Evolutionary conservation across 2,888 invertebrate species (phyloP).

Genomic region (Lottia gigantea): DNA sequence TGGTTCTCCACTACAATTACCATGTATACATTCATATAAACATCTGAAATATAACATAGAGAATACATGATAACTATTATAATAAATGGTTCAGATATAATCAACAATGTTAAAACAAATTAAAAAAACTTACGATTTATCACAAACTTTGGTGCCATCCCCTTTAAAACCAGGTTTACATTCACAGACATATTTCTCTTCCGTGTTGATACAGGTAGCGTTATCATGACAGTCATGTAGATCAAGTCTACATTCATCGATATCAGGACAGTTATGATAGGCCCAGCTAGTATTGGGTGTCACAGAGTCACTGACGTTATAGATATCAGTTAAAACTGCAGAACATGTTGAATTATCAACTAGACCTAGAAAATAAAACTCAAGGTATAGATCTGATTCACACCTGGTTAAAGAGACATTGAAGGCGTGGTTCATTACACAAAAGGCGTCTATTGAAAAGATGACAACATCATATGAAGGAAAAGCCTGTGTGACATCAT

Average conservation of each 20-base stretch:
- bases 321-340: conserved; percentile 34
- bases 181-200: conserved; percentile 88
- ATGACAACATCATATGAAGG: no score
- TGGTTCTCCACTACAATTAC: conserved; percentile 83
- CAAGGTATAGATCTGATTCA: no score
- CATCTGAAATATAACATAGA: no score
- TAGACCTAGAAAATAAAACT: conserved; percentile 74
- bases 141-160: conserved; percentile 84
- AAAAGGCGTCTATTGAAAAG: no score
- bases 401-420: no score
- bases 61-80: no score
- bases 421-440: no score
- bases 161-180: conserved; percentile 86
- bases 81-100: no score
- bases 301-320: conserved; percentile 27
- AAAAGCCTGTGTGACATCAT: no score
- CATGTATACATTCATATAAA: conserved; percentile 68
- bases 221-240: conserved; percentile 90
- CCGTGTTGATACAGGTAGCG: conserved; percentile 91
- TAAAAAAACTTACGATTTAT: conserved; percentile 78
- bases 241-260: conserved; percentile 90
- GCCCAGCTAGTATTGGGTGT: conserved; percentile 76
- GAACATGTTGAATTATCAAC: conserved; percentile 61
- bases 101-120: no score
- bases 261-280: conserved; percentile 87